Evolutionary conservation across 2,797 vertebrate species (phyloP).

Genomic region (Crenichthys baileyi): DNA sequence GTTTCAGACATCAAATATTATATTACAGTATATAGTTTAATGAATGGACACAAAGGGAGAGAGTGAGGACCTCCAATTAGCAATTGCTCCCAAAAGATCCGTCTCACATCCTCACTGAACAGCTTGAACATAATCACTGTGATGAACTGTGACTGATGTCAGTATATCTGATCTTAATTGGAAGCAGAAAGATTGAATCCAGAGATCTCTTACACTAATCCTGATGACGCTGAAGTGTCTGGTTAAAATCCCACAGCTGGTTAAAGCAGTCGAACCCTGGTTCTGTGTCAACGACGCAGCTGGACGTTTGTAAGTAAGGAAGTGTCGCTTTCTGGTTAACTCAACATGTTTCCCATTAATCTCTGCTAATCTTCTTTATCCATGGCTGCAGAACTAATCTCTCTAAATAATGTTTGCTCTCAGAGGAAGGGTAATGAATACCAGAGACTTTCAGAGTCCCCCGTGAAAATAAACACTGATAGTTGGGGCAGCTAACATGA

Average conservation of each 20-base stretch:
- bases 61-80: slow-evolving; percentile 64
- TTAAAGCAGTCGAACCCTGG: slow-evolving; percentile 34
- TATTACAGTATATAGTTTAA: slow-evolving; percentile 18
- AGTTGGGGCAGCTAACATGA: slow-evolving; percentile 19
- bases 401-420: slow-evolving; percentile 69
- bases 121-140: slow-evolving; percentile 85
- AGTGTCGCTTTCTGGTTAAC: slow-evolving; percentile 71
- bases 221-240: slow-evolving; percentile 37
- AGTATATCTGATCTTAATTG: slow-evolving; percentile 87
- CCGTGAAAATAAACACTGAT: slow-evolving; percentile 48
- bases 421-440: slow-evolving; percentile 54
- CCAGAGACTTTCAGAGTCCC: slow-evolving; percentile 58
- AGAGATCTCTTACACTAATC: slow-evolving; percentile 52
- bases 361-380: slow-evolving; percentile 78
- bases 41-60: slow-evolving; percentile 40
- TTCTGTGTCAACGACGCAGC: slow-evolving; percentile 41
- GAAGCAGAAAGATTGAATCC: slow-evolving; percentile 84
- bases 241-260: slow-evolving; percentile 33
- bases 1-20: neutral
- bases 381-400: slow-evolving; percentile 74
- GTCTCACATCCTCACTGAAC: slow-evolving; percentile 83
- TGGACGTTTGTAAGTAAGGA: slow-evolving; percentile 40
- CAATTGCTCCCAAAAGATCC: slow-evolving; percentile 81
- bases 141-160: slow-evolving; percentile 87
- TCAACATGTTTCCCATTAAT: slow-evolving; percentile 77